Percentiles rank a stretch among this genome's conserved stretches.
phyloP scores from a whole-genome alignment of 2,113 vertebrate genomes.

The Atrichornis clamosus region DNA sequence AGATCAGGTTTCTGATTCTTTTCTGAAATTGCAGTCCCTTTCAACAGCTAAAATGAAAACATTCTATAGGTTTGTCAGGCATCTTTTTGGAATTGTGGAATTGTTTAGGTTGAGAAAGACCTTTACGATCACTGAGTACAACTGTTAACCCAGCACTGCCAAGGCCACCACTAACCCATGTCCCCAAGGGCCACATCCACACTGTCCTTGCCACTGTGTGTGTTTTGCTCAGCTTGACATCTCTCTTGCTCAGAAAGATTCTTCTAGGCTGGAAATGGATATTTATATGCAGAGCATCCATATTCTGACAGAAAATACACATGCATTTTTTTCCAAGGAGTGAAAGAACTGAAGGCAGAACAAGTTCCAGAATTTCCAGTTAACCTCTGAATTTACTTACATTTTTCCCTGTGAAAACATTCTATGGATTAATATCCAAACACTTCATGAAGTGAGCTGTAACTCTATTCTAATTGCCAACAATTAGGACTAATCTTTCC shows the following conservation, averaged over 20 bases:
- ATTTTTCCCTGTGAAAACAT: background rate
- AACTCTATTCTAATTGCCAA: constrained; percentile 1
- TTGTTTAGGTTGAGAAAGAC: background rate
- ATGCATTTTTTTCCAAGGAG: background rate
- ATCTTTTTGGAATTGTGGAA: background rate
- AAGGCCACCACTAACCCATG: background rate
- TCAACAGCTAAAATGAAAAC: constrained; percentile 40
- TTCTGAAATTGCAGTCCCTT: constrained; percentile 23
- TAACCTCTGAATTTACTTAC: background rate
- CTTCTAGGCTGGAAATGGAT: background rate
- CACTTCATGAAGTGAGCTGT: background rate
- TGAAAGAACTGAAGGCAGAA: background rate
- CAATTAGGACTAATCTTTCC: constrained; percentile 23
- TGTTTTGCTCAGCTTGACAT: background rate
- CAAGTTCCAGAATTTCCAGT: background rate
- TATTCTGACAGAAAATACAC: constrained; percentile 1
- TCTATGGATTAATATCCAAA: background rate
- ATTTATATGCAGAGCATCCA: background rate
- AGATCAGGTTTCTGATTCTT: constrained; percentile 16
- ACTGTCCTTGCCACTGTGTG: fast-evolving
- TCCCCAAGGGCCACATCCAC: background rate
- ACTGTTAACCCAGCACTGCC: background rate
- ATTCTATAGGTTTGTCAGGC: background rate
- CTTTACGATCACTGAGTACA: background rate
- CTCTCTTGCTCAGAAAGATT: background rate